These are phyloP conservation scores for Eumaeus atala DNA, from an alignment of 1,140 invertebrate species.

Conservation along the genomic window DNA sequence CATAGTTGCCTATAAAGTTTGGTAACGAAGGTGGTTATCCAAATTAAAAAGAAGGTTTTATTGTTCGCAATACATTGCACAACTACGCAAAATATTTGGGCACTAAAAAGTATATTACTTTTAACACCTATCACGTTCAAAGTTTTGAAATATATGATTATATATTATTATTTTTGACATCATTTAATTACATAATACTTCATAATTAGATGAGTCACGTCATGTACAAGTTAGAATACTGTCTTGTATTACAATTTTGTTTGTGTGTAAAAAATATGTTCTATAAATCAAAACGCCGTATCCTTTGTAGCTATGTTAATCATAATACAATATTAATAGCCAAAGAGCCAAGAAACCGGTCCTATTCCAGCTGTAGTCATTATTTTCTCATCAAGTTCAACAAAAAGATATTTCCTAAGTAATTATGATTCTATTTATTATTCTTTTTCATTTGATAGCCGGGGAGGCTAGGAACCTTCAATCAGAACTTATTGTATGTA, in stretches of 20 bases:
- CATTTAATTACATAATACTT: background rate
- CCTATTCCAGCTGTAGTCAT: slow-evolving; percentile 21
- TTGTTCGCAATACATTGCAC: too few species aligned
- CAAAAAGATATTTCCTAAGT: slow-evolving; percentile 26
- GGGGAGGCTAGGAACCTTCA: slow-evolving; percentile 7
- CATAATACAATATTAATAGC: slow-evolving; percentile 12
- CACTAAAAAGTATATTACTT: too few species aligned
- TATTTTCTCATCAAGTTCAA: slow-evolving; percentile 30
- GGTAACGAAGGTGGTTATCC: too few species aligned
- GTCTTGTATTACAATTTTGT: background rate
- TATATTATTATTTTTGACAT: too few species aligned
- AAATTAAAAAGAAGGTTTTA: too few species aligned
- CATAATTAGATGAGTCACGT: background rate
- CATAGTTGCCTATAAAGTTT: too few species aligned
- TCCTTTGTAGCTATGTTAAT: slow-evolving; percentile 11
- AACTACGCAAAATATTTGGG: too few species aligned
- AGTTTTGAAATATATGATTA: too few species aligned
- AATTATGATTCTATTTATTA: slow-evolving; percentile 24
- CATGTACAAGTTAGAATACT: background rate
- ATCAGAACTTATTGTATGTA: slow-evolving; percentile 4
- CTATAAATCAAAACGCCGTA: slow-evolving; percentile 9
- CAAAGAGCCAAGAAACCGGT: slow-evolving; percentile 20
- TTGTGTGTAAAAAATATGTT: background rate
- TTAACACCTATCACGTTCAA: too few species aligned
- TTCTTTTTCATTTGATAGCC: slow-evolving; percentile 21